Base-by-base conservation (phyloP, 2,113 vertebrate genomes). In the Dermatemys mawii region DNA sequence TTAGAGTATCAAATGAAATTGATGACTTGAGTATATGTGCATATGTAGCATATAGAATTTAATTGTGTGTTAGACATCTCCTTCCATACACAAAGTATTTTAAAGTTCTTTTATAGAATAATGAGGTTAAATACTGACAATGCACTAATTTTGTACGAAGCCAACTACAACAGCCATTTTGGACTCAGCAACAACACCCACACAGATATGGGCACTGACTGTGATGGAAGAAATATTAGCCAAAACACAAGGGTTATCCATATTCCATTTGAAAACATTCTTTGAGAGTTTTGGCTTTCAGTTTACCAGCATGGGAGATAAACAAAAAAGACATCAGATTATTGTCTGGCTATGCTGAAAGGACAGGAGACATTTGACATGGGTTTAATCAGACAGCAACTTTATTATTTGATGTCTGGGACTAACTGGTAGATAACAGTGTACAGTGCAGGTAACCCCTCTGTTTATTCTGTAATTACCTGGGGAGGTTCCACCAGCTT, bases 1-100 rank as follows among this genome's bases (percentile, higher is more conserved):
- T 97, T 95, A 94, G 90, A 93, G 91, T 89, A 79, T 94, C 82
- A 94, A 97, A 96, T 93, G 92, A 86, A 76, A 93, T 75, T 90
- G 97, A 94, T 96, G 94, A 96, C 94, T 97, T 96, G 89, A 93
- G 87, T 88, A n/a, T 51, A 63, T 46, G 81, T 92, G 92, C 57
- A 48, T 24, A 84, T 70, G 84, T 48, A 88, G 81, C n/a, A 91
- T n/a, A 90, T 88, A 94, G 85, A 96, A 98, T 94, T 88, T 55
- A 73, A 94, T 93, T 80, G 92, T 90, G 78, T 89, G 84, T 87
- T 90, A 19, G 84, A 80, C 55, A 63, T 60, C 16, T 96, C 70
- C 96, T 95, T 93, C 78, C 50, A 14, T 60, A 84, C 76, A 89
- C 94, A 87, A 90, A 84, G 10, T 88, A 90, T 95, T 82, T 93